Percentiles rank a stretch among this genome's conserved stretches.
These are phyloP conservation scores for Hippopotamus amphibius DNA, from an alignment of 2,113 vertebrate species.

Conservation along the genomic window DNA sequence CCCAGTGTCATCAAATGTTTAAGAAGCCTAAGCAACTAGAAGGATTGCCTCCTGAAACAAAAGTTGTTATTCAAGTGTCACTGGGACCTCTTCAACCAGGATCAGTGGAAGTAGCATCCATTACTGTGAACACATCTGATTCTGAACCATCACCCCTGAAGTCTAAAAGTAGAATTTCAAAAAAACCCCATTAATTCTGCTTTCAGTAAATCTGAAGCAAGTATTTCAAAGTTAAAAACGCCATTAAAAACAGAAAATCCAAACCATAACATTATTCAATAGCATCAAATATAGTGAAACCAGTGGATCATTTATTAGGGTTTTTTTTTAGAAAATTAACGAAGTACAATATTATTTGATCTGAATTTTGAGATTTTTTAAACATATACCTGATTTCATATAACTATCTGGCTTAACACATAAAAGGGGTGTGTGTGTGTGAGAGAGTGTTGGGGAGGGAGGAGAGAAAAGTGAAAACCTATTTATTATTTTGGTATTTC, in stretches of 20 bases:
- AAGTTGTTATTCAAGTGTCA: constrained; percentile 76
- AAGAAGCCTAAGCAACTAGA: constrained; percentile 76
- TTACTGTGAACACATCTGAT: constrained; percentile 70
- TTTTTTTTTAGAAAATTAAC: not conserved
- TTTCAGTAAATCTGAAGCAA: constrained; percentile 7
- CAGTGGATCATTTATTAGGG: not conserved
- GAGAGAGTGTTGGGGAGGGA: not conserved
- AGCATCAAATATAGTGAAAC: constrained; percentile 20
- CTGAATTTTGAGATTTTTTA: constrained; percentile 51
- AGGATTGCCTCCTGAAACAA: constrained; percentile 78
- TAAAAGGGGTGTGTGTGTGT: not conserved
- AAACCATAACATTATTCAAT: not conserved
- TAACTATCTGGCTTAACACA: constrained; percentile 29
- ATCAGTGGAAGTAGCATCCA: constrained; percentile 61
- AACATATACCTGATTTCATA: not conserved
- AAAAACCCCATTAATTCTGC: not conserved
- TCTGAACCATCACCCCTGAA: not conserved
- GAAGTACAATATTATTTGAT: constrained; percentile 1
- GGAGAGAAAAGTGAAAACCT: not conserved
- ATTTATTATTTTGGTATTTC: constrained; percentile 65
- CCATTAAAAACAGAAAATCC: not conserved
- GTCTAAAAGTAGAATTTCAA: constrained; percentile 28
- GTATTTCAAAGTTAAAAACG: not conserved
- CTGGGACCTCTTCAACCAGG: constrained; percentile 39
- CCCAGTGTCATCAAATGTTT: constrained; percentile 78